Percentiles rank a stretch among this genome's conserved stretches.
Evolutionary conservation across 2,888 invertebrate species (phyloP).

Genomic region (Leptopilina syphax): DNA sequence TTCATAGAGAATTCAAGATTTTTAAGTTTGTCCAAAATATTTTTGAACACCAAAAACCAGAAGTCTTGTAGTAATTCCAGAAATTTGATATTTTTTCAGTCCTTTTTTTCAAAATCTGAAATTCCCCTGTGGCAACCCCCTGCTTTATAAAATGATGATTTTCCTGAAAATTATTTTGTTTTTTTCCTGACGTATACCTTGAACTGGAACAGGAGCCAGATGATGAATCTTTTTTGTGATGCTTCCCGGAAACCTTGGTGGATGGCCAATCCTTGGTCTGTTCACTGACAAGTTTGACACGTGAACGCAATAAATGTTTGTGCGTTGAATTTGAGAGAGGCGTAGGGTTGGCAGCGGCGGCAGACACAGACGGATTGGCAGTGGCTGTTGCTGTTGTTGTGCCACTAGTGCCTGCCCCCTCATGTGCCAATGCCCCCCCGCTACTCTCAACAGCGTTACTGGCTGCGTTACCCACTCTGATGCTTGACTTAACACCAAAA

Average conservation of each 20-base stretch:
- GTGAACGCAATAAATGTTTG: constrained; percentile 73
- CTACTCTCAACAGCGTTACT: constrained; percentile 76
- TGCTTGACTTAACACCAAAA: constrained; percentile 75
- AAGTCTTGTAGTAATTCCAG: too few relatives aligned
- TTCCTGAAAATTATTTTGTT: not conserved
- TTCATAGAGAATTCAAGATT: too few relatives aligned
- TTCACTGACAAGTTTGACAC: constrained; percentile 70
- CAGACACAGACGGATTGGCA: constrained; percentile 72
- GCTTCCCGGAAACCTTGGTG: constrained; percentile 68
- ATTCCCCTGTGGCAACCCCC: not conserved
- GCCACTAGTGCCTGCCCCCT: constrained; percentile 75
- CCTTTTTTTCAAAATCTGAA: too few relatives aligned
- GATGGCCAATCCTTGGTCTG: constrained; percentile 66
- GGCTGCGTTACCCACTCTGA: constrained; percentile 77
- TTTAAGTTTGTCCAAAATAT: too few relatives aligned
- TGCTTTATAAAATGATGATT: not conserved
- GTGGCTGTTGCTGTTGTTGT: constrained; percentile 70
- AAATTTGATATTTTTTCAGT: too few relatives aligned
- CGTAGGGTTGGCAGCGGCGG: constrained; percentile 77
- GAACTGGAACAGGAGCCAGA: constrained; percentile 85
- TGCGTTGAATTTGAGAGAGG: constrained; percentile 74
- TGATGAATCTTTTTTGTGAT: constrained; percentile 77
- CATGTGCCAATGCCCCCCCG: constrained; percentile 75
- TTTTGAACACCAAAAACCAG: too few relatives aligned
- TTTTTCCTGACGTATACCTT: constrained; percentile 74